These are phyloP conservation scores for Smithornis capensis DNA, from an alignment of 2,113 vertebrate genomes.

Conservation along the genomic window DNA sequence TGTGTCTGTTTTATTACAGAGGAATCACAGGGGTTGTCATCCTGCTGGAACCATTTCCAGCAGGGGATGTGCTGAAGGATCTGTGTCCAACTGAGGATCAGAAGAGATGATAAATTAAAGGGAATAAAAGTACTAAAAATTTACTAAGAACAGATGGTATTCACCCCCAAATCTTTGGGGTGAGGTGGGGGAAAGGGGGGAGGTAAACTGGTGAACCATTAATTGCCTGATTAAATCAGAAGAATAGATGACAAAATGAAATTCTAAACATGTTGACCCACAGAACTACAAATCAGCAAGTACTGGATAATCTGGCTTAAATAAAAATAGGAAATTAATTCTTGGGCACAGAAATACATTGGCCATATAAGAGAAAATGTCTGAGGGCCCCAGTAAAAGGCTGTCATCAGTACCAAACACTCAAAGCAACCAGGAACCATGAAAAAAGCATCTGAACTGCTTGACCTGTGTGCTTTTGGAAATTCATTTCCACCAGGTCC, in stretches of 20 bases:
- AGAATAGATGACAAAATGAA: neutral
- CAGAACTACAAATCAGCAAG: neutral
- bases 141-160: neutral
- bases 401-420: neutral
- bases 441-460: neutral
- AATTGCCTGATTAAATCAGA: neutral
- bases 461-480: neutral
- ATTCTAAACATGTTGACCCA: neutral
- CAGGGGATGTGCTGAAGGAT: neutral
- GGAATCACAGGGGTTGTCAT: neutral
- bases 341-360: neutral
- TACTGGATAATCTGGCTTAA: neutral
- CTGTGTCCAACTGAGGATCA: neutral
- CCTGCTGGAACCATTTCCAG: neutral
- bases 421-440: neutral
- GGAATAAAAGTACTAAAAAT: neutral
- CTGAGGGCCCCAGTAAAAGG: neutral
- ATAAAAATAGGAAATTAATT: neutral
- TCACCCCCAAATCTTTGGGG: neutral
- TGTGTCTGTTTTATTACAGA: neutral
- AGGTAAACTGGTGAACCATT: neutral
- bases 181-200: fast-evolving
- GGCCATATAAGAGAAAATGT: neutral
- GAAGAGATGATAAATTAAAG: neutral
- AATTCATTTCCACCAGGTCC: neutral